A percentile compares a stretch with the other conserved stretches of the same genome.
Conservation (phyloP, 2,888 invertebrate genomes). For the Chromoteleia sp. region DNA sequence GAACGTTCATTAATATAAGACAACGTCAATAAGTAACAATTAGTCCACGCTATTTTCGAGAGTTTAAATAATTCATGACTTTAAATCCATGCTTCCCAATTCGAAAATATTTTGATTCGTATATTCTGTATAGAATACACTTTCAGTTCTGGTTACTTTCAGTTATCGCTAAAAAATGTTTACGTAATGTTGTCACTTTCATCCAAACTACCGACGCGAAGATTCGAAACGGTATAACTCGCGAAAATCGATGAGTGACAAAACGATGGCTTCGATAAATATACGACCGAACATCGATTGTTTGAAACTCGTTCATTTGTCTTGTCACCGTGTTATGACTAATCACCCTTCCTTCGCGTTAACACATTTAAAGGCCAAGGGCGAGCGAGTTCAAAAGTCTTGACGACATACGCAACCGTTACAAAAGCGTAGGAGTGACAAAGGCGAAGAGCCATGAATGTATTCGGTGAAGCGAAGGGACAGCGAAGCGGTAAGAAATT, state of each 20-base stretch:
- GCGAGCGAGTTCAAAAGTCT: slow-evolving; percentile 44
- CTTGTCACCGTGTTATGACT: slow-evolving; percentile 15
- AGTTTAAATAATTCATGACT: too few relatives aligned
- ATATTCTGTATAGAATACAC: too few relatives aligned
- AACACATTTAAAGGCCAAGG: slow-evolving; percentile 47
- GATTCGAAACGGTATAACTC: too few relatives aligned
- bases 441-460: slow-evolving; percentile 51
- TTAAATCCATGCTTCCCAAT: too few relatives aligned
- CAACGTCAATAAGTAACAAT: too few relatives aligned
- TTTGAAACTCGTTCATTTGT: slow-evolving; percentile 20
- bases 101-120: too few relatives aligned
- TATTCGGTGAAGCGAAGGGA: slow-evolving; percentile 40
- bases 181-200: too few relatives aligned
- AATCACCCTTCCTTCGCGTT: slow-evolving; percentile 26
- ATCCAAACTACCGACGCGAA: too few relatives aligned
- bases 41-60: too few relatives aligned
- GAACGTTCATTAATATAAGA: too few relatives aligned
- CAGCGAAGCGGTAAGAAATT: slow-evolving; percentile 22
- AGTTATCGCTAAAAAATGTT: too few relatives aligned
- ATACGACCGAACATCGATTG: background rate
- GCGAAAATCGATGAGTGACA: background rate
- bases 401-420: slow-evolving; percentile 39
- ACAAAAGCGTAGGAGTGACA: slow-evolving; percentile 57
- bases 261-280: background rate
- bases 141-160: too few relatives aligned